These are phyloP conservation scores for Zophobas atratus DNA, from an alignment of 1,140 invertebrate genomes.

Conservation along the genomic window DNA sequence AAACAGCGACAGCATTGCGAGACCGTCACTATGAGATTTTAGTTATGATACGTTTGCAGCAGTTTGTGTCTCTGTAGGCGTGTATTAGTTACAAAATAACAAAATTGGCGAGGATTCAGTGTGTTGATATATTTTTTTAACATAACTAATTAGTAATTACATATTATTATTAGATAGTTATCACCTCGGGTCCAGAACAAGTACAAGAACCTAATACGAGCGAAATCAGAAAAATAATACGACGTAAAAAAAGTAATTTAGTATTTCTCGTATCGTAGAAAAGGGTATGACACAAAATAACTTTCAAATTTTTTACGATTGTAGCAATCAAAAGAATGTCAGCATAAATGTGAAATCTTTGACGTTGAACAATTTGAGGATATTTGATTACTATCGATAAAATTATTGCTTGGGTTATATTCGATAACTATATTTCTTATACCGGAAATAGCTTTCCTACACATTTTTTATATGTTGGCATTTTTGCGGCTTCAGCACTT, in stretches of 20 bases:
- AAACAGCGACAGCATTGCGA: too few relatives aligned
- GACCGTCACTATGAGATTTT: too few relatives aligned
- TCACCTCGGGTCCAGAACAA: too few relatives aligned
- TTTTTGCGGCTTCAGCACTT: conserved; percentile 33
- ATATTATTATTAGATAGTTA: too few relatives aligned
- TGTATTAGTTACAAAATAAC: too few relatives aligned
- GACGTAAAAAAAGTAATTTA: conserved; percentile 15
- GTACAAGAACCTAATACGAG: too few relatives aligned
- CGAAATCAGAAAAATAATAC: conserved; percentile 14
- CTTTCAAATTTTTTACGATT: conserved; percentile 24
- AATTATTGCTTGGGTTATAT: conserved; percentile 32
- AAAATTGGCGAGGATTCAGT: too few relatives aligned
- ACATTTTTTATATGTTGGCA: conserved; percentile 28
- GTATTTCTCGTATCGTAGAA: not conserved
- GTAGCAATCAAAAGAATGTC: conserved; percentile 10
- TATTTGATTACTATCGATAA: conserved; percentile 39
- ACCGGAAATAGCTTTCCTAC: conserved; percentile 22
- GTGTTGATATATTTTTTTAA: too few relatives aligned
- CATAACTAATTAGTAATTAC: too few relatives aligned
- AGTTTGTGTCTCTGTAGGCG: too few relatives aligned
- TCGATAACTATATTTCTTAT: conserved; percentile 37
- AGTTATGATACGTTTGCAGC: too few relatives aligned
- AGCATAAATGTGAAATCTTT: conserved; percentile 29
- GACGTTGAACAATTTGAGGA: conserved; percentile 34
- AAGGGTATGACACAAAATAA: not conserved